Conservation (phyloP, 2,113 vertebrate genomes). For the Irena cyanogastra region DNA sequence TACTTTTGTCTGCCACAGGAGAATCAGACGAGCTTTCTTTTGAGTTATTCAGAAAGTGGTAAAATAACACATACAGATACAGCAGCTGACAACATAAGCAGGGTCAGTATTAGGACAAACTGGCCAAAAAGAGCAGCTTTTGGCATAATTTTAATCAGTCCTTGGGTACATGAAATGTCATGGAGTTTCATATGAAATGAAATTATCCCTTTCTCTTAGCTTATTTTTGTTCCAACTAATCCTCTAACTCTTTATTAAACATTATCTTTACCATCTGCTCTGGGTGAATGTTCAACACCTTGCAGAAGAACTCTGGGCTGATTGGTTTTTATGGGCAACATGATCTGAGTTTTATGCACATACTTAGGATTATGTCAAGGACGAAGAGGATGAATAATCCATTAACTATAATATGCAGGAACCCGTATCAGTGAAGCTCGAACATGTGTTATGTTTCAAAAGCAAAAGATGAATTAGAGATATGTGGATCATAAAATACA, state of each 20-base stretch:
- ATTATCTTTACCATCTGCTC: conserved; percentile 80
- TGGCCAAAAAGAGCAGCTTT: conserved; percentile 53
- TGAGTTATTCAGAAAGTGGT: conserved; percentile 64
- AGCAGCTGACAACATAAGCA: conserved; percentile 32
- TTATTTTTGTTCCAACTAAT: conserved; percentile 72
- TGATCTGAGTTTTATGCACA: conserved; percentile 73
- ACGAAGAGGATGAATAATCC: conserved; percentile 75
- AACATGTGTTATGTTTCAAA: conserved; percentile 68
- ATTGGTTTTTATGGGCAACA: conserved; percentile 72
- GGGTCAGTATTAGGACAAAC: conserved; percentile 50
- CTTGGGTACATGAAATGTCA: conserved; percentile 70
- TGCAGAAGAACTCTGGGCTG: conserved; percentile 63
- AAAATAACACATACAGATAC: conserved; percentile 15
- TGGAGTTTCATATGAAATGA: conserved; percentile 70
- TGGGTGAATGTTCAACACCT: conserved; percentile 62
- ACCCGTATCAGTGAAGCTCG: conserved; percentile 57
- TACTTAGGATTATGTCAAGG: conserved; percentile 74
- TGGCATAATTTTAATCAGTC: conserved; percentile 65
- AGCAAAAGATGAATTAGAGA: conserved; percentile 62
- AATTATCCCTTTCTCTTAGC: conserved; percentile 71
- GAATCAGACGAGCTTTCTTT: conserved; percentile 56
- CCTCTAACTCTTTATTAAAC: conserved; percentile 81
- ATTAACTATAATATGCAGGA: conserved; percentile 75
- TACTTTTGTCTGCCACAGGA: conserved; percentile 57
- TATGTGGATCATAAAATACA: conserved; percentile 50